A percentile compares a stretch with the other conserved stretches of the same genome.
Conservation (phyloP, 2,888 invertebrate species). For the Dicyrtomina minuta region DNA sequence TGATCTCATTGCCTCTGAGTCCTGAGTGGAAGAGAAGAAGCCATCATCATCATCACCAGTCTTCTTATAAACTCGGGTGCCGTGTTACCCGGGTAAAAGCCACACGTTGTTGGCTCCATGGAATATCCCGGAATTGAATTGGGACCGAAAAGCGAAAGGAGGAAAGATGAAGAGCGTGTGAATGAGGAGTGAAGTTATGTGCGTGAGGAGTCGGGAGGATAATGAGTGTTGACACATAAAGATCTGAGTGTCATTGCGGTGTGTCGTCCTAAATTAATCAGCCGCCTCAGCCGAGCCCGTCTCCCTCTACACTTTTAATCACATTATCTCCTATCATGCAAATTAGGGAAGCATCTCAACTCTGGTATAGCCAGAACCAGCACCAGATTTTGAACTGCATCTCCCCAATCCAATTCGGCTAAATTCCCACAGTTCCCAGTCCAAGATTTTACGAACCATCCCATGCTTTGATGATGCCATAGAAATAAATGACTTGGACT, state of each 20-base stretch:
- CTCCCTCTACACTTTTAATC: slow-evolving; percentile 38
- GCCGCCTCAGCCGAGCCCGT: slow-evolving; percentile 12
- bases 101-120: too few species aligned
- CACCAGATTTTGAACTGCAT: background rate
- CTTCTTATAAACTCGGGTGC: too few species aligned
- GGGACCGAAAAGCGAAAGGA: too few species aligned
- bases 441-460: slow-evolving; percentile 29
- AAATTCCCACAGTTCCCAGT: too few species aligned
- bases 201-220: slow-evolving; percentile 32
- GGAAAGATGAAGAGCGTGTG: background rate
- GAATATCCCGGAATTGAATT: too few species aligned
- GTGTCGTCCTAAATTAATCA: slow-evolving; percentile 43
- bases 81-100: too few species aligned
- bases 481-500: slow-evolving; percentile 15
- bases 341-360: slow-evolving; percentile 23
- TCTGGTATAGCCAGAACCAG: background rate
- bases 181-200: slow-evolving; percentile 26
- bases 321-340: slow-evolving; percentile 43
- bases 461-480: slow-evolving; percentile 5
- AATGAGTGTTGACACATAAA: slow-evolving; percentile 46
- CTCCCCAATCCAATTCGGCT: too few species aligned
- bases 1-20: too few species aligned
- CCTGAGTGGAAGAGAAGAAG: too few species aligned
- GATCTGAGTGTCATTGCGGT: slow-evolving; percentile 41
- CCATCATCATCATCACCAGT: too few species aligned